A percentile compares a stretch with the other conserved stretches of the same genome.
Evolutionary conservation across 2,888 invertebrate species (phyloP).

Genomic region (Hirtodrosophila histrioides): DNA sequence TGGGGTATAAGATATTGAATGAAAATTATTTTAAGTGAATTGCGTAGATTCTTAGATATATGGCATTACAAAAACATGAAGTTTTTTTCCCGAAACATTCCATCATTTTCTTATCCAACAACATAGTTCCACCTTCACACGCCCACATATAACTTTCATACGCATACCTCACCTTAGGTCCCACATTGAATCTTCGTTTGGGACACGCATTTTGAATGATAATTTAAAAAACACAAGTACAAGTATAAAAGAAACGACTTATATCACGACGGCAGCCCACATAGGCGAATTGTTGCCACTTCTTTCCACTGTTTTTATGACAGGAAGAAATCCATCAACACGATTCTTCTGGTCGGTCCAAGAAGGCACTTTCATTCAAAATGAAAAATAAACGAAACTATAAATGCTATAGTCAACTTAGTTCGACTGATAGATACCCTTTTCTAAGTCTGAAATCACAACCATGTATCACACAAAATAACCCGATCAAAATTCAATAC

Average conservation of each 20-base stretch:
- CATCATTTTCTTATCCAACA: background rate
- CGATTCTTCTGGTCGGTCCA: conserved; percentile 45
- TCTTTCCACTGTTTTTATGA: conserved; percentile 59
- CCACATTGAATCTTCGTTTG: conserved; percentile 9
- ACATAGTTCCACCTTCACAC: conserved; percentile 14
- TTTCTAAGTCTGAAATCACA: too few species aligned
- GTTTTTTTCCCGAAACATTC: conserved; percentile 10
- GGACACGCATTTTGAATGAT: conserved; percentile 58
- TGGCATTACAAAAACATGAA: background rate
- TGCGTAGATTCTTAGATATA: too few species aligned
- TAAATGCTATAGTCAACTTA: background rate
- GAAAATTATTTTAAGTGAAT: too few species aligned
- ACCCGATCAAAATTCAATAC: too few species aligned
- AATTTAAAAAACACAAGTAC: conserved; percentile 45
- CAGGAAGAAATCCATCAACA: conserved; percentile 79
- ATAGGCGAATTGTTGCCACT: conserved; percentile 47
- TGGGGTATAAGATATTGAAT: too few species aligned
- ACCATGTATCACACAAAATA: too few species aligned
- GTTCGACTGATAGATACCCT: background rate
- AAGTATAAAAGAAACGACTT: conserved; percentile 38
- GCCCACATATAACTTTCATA: conserved; percentile 20
- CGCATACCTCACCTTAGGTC: conserved; percentile 18
- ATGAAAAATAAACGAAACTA: background rate
- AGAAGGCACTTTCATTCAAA: background rate
- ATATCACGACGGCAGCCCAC: conserved; percentile 60